Base-by-base conservation (phyloP, 2,888 invertebrate genomes). In the Volucella inflata region DNA sequence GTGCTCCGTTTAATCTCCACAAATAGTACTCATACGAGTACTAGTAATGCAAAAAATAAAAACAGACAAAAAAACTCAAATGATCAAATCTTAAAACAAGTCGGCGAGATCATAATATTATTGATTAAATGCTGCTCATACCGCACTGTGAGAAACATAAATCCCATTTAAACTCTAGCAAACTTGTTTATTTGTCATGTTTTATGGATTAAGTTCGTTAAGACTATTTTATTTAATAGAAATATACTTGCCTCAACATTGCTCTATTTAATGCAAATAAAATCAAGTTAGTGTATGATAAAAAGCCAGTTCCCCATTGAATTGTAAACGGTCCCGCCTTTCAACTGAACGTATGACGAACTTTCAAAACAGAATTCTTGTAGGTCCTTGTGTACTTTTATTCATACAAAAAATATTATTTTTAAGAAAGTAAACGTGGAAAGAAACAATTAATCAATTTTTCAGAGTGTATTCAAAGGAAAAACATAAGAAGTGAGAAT, bases 181-280 rank as follows among this genome's bases (percentile, higher is more conserved):
- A 74, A 64, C 74, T 64, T n/a, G 74, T 64, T 74, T 55, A 16
- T 44, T 55, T 36, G 48, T 17, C 36, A 74, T 40, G 8, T 14
- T 21, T 55, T 14, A 42, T 74, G 38, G 42, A 64, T 40, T 74
- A 21, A 9, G 30, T 17, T 46, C 30, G 53, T 64, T 42, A 72
- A 30, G 70, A 38, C 10, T 36, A 44, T n/a, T 16, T 30, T 42
- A 62, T 51, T 62, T 11, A 44, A 53, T 46, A 42, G 36, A 53
- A 38, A 16, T 51, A 16, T 14, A 62, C 40, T 51, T n/a, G 10
- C 53, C 2, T 21, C 60, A 42, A 60, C 30, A 60, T 30, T 60
- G 40, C 17, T 14, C 36, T 30, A 38, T 62, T 46, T 62, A 53
- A 53, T 44, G 62, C 38, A 44, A 53, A 62, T 62, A n/a, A 51